Conservation (phyloP, 1,140 invertebrate genomes). For the Drosophila setifemur region DNA sequence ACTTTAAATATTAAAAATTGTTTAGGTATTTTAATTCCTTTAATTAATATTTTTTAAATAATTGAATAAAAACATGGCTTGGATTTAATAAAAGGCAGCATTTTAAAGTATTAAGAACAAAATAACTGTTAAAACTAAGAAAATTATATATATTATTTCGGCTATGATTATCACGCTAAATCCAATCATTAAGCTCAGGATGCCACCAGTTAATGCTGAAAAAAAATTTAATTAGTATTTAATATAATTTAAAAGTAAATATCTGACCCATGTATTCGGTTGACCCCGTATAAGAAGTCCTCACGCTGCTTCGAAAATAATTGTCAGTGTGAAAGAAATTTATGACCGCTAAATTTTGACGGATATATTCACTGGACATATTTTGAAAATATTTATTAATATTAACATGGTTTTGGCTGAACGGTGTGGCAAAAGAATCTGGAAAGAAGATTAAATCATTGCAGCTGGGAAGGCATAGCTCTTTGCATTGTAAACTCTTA, state of each 20-base stretch:
- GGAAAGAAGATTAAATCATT: slow-evolving; percentile 86
- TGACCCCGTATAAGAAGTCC: slow-evolving; percentile 88
- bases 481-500: slow-evolving; percentile 50
- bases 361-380: slow-evolving; percentile 53
- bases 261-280: slow-evolving; percentile 88
- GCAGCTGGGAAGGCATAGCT: slow-evolving; percentile 87
- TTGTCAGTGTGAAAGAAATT: slow-evolving; percentile 88
- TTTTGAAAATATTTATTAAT: slow-evolving; percentile 44
- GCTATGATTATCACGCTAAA: slow-evolving; percentile 90
- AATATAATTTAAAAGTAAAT: background rate
- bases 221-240: background rate
- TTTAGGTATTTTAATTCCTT: no score
- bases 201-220: slow-evolving; percentile 90
- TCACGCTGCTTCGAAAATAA: slow-evolving; percentile 87
- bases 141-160: slow-evolving; percentile 88
- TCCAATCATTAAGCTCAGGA: slow-evolving; percentile 90
- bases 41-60: no score
- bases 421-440: slow-evolving; percentile 83
- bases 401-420: slow-evolving; percentile 26
- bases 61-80: slow-evolving; percentile 36
- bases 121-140: slow-evolving; percentile 43
- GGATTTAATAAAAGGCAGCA: background rate
- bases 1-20: no score
- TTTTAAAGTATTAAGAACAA: background rate
- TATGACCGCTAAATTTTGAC: slow-evolving; percentile 86